A percentile compares a stretch with the other conserved stretches of the same genome.
Evolutionary conservation across 1,140 invertebrate species (phyloP).

Genomic region (Drosophila orena): DNA sequence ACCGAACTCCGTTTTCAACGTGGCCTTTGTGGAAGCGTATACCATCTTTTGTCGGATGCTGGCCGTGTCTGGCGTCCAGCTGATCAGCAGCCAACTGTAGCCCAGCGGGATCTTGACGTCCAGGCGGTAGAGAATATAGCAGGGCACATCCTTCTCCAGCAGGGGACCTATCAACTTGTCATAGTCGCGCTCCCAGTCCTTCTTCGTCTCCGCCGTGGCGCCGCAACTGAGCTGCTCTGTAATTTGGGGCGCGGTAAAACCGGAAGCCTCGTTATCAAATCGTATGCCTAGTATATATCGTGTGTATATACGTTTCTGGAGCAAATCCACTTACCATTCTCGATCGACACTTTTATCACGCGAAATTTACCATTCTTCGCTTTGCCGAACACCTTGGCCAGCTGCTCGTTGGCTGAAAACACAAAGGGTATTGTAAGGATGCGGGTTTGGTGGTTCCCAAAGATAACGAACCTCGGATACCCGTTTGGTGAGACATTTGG

Average conservation of each 20-base stretch:
- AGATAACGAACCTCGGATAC: conserved; percentile 86
- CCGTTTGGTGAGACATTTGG: conserved; percentile 92
- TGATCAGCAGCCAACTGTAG: conserved; percentile 97
- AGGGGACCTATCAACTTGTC: conserved; percentile 91
- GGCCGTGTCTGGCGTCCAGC: conserved; percentile 96
- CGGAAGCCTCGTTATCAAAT: conserved; percentile 42
- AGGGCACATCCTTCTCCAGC: conserved; percentile 94
- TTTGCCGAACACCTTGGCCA: conserved; percentile 93
- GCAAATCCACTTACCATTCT: conserved; percentile 89
- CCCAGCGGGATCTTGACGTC: conserved; percentile 92
- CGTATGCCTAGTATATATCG: conserved; percentile 28
- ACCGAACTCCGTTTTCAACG: conserved; percentile 97
- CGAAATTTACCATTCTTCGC: conserved; percentile 92
- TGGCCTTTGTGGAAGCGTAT: conserved; percentile 99
- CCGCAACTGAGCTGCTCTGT: conserved; percentile 92
- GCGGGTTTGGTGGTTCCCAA: not conserved
- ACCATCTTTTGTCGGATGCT: conserved; percentile 98
- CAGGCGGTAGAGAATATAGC: conserved; percentile 96
- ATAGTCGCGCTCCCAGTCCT: conserved; percentile 95
- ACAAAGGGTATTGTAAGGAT: not conserved
- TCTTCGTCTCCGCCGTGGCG: conserved; percentile 88
- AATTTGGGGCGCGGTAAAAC: conserved; percentile 4
- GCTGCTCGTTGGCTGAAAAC: conserved; percentile 89
- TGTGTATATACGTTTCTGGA: conserved; percentile 22
- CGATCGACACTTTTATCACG: conserved; percentile 93